Base-by-base conservation (phyloP, 2,797 vertebrate species). In the Rhinella marina region DNA sequence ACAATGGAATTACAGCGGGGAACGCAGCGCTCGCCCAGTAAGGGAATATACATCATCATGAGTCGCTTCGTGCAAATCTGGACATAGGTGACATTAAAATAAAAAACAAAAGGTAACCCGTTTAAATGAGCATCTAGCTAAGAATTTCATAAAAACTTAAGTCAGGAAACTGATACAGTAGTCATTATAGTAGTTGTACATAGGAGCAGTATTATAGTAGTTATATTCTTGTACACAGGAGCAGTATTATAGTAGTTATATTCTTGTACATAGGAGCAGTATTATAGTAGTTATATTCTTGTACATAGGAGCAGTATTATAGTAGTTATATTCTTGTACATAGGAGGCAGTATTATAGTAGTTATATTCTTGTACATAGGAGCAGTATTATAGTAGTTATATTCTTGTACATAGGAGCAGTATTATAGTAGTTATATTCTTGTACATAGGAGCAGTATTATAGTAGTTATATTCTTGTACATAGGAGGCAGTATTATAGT, bases 81-180 rank as follows among this genome's bases (percentile, higher is more conserved):
- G 32, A 32, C 2, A 4, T 32, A 32, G 32, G 2, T 32, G 1
- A 32, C 2, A 32, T 32, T 32, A 32, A 32, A 32, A 32, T 4
- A 32, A 32, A 32, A 32, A 32, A 32, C 32, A 3, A 32, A 41
- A 41, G 41, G 41, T 41, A 41, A 6, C 41, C 41, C 41, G 4
- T 41, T 41, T 6, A 41, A 41, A 41, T 72, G 75, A 88, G 80
- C 56, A 76, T 66, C 82, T 54, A 16, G 64, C 81, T 73, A 80
- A 41, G 19, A 73, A 81, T 73, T 27, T 84, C 81, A 88, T 88
- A 32, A 72, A 75, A 80, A 14, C 66, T 27, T 17, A 70, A 62
- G 66, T 82, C 86, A 17, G 25, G 54, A 48, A 50, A 23, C 10
- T 3, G 21, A 68, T 9, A 68, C 29, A 68, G 25, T 25, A 29